phyloP scores from a whole-genome alignment of 2,113 vertebrate genomes.

The Fukomys damarensis region DNA sequence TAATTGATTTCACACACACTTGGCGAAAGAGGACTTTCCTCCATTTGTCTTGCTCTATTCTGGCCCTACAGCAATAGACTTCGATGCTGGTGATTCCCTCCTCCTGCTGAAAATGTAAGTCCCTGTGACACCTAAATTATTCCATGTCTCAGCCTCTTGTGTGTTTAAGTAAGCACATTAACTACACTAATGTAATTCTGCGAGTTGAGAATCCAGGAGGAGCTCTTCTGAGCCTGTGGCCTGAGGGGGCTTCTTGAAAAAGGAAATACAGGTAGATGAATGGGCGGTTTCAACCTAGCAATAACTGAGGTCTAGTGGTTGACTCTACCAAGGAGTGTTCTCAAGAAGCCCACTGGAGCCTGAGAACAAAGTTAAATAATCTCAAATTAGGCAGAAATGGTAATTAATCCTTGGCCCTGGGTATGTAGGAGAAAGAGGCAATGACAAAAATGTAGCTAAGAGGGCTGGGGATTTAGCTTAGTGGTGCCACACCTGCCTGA shows the following conservation, averaged over 20 bases:
- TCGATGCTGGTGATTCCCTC: neutral
- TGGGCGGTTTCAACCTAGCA: neutral
- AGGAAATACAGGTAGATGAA: neutral
- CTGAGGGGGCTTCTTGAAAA: neutral
- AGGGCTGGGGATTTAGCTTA: no score
- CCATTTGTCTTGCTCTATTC: neutral
- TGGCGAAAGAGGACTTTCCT: neutral
- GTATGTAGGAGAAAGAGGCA: neutral
- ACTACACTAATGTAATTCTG: neutral
- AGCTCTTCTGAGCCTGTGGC: neutral
- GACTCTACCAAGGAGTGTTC: neutral
- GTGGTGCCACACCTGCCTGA: no score
- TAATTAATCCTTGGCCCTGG: neutral
- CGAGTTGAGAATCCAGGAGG: neutral
- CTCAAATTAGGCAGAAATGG: neutral
- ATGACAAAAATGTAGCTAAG: neutral
- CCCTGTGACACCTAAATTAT: neutral
- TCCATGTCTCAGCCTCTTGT: neutral
- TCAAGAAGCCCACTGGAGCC: neutral
- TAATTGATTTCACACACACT: neutral
- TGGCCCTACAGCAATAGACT: neutral
- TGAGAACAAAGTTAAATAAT: neutral
- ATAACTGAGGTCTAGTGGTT: neutral
- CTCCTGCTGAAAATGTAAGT: neutral
- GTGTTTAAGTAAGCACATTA: conserved; percentile 8